Evolutionary conservation across 2,113 vertebrate species (phyloP).

Genomic region (Crotalus helleri): DNA sequence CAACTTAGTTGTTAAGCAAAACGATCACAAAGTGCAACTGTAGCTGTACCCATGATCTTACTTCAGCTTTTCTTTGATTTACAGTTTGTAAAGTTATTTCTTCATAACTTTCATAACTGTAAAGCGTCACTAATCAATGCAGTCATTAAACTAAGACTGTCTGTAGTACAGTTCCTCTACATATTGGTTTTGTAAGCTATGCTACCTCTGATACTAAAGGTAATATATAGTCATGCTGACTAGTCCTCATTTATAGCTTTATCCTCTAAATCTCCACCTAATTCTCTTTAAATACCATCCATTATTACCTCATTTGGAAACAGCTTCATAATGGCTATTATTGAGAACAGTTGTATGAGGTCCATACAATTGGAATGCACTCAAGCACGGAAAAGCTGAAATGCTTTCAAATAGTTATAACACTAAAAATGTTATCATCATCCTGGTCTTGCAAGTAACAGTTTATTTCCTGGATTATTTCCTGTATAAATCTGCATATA

Average conservation of each 20-base stretch:
- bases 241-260: not conserved
- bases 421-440: not conserved
- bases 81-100: not conserved
- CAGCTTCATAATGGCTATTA: not conserved
- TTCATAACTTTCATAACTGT: not conserved
- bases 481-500: not conserved
- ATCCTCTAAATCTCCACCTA: not conserved
- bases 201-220: not conserved
- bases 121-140: not conserved
- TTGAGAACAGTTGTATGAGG: not conserved
- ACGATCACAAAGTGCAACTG: not conserved
- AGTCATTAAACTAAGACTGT: not conserved
- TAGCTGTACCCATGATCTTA: not conserved
- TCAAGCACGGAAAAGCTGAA: not conserved
- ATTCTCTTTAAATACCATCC: not conserved
- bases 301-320: not conserved
- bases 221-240: not conserved
- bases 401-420: not conserved
- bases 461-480: not conserved
- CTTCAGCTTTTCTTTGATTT: not conserved
- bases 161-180: not conserved
- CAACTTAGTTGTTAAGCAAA: not conserved
- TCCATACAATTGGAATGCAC: not conserved
- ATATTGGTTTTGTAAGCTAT: not conserved
- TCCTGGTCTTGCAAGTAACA: not conserved